phyloP scores from a whole-genome alignment of 2,888 invertebrate species.

The Yponomeuta plumbellus region DNA sequence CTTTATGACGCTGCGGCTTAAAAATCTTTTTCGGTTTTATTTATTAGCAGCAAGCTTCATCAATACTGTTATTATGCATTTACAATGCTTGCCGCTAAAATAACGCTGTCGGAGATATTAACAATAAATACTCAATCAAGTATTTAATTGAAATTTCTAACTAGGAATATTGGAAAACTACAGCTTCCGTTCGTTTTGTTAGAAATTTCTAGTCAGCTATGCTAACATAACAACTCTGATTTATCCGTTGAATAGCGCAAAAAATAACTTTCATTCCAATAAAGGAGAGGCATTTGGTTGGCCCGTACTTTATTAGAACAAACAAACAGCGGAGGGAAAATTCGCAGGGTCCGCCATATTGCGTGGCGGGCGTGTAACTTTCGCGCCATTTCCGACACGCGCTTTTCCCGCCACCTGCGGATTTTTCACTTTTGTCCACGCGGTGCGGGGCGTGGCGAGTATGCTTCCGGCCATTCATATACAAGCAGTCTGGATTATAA shows the following conservation, averaged over 20 bases:
- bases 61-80: not conserved
- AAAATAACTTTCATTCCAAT: slow-evolving; percentile 19
- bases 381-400: slow-evolving; percentile 39
- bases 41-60: not conserved
- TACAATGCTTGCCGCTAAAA: too few species aligned
- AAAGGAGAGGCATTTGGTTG: not conserved
- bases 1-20: slow-evolving; percentile 24
- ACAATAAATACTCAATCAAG: too few species aligned
- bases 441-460: not conserved
- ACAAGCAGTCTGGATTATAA: not conserved
- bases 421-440: slow-evolving; percentile 8
- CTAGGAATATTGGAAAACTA: too few species aligned
- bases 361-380: slow-evolving; percentile 36
- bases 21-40: not conserved
- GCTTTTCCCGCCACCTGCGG: slow-evolving; percentile 22
- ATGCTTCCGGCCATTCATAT: not conserved
- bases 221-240: not conserved
- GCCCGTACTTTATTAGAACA: not conserved
- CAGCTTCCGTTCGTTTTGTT: too few species aligned
- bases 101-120: too few species aligned
- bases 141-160: too few species aligned
- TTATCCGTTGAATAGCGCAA: slow-evolving; percentile 20
- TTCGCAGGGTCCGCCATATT: slow-evolving; percentile 19
- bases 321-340: not conserved
- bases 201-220: too few species aligned